These are phyloP conservation scores for Heliothis peltigera DNA, from an alignment of 2,888 invertebrate species.

Conservation along the genomic window DNA sequence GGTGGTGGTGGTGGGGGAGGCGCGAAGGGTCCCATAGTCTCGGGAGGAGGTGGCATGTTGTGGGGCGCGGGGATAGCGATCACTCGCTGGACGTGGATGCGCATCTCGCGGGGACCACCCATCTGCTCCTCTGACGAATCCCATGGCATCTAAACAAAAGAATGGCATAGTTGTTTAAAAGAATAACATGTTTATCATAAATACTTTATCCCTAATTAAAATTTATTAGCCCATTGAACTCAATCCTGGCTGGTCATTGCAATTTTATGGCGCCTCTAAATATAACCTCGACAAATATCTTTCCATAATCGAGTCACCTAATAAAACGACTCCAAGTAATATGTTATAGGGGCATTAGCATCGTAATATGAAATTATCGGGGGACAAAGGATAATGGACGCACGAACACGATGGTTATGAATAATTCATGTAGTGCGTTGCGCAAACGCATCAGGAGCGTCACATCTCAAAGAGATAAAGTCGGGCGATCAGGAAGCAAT, in stretches of 20 bases:
- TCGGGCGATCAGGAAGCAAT: slow-evolving; percentile 82
- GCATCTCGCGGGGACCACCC: slow-evolving; percentile 83
- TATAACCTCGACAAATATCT: slow-evolving; percentile 38
- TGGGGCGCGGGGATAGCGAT: slow-evolving; percentile 84
- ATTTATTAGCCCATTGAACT: slow-evolving; percentile 32
- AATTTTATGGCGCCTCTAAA: slow-evolving; percentile 47
- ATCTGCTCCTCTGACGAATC: slow-evolving; percentile 87
- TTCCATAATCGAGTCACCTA: slow-evolving; percentile 43
- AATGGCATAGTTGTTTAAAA: slow-evolving; percentile 30
- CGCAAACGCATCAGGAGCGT: slow-evolving; percentile 75
- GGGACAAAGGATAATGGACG: slow-evolving; percentile 80
- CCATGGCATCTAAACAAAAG: slow-evolving; percentile 82
- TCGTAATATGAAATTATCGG: slow-evolving; percentile 68
- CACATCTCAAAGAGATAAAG: slow-evolving; percentile 67
- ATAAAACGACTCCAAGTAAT: slow-evolving; percentile 59
- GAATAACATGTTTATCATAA: background rate
- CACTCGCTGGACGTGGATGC: slow-evolving; percentile 88
- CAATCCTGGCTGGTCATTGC: slow-evolving; percentile 26
- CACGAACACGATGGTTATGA: slow-evolving; percentile 72
- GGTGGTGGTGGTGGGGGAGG: slow-evolving; percentile 83
- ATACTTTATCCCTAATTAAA: slow-evolving; percentile 26
- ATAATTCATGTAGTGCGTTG: slow-evolving; percentile 78
- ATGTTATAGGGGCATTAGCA: slow-evolving; percentile 67
- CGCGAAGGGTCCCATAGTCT: slow-evolving; percentile 79
- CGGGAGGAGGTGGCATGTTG: slow-evolving; percentile 81